Conservation (phyloP, 2,113 vertebrate genomes). For the Semnopithecus entellus region DNA sequence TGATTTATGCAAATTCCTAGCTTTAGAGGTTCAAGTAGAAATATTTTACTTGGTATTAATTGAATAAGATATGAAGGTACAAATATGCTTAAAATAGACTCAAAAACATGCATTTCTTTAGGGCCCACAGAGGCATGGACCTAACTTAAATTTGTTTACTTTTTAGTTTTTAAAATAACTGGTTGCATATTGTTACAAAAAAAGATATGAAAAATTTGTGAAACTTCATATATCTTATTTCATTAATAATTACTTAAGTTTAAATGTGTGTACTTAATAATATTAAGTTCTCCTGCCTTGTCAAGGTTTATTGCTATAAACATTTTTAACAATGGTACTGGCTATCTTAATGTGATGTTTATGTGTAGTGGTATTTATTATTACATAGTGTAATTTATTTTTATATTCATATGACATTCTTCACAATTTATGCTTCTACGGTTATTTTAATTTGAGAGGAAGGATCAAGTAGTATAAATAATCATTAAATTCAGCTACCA, state of each 20-base stretch:
- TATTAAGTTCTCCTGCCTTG: not conserved
- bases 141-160: not conserved
- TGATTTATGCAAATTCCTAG: not conserved
- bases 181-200: not conserved
- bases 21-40: not conserved
- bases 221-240: not conserved
- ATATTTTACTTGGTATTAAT: not conserved
- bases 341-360: not conserved
- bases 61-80: not conserved
- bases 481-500: not conserved
- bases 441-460: conserved; percentile 46
- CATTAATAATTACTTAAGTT: not conserved
- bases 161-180: not conserved
- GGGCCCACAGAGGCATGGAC: not conserved
- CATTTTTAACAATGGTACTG: not conserved
- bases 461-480: not conserved
- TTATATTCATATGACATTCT: not conserved
- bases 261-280: not conserved
- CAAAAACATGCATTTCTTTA: not conserved
- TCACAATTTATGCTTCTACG: not conserved
- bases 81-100: not conserved
- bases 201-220: not conserved
- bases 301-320: not conserved
- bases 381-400: not conserved
- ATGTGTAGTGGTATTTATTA: not conserved